Percentiles rank a stretch among this genome's conserved stretches.
These are phyloP conservation scores for Cynaeus angustus DNA, from an alignment of 2,888 invertebrate genomes.

Conservation along the genomic window DNA sequence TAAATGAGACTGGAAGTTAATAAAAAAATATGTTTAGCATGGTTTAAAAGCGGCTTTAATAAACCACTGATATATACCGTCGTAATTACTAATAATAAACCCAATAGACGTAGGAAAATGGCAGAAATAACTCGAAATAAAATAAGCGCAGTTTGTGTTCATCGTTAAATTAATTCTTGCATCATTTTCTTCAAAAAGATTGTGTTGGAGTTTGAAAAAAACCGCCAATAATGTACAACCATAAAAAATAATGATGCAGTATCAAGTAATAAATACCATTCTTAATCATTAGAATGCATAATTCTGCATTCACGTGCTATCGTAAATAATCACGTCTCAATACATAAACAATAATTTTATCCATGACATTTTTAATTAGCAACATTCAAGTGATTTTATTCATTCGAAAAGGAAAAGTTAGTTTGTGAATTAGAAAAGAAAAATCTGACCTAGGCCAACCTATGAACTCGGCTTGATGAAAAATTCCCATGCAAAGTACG, in stretches of 20 bases:
- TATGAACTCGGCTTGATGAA: conserved; percentile 3
- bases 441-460: conserved; percentile 35
- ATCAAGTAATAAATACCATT: background rate
- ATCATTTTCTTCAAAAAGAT: too few species aligned
- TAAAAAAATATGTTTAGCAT: too few species aligned
- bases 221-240: background rate
- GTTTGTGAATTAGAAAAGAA: conserved; percentile 3
- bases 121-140: background rate
- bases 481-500: background rate
- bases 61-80: background rate
- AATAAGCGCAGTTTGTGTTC: background rate
- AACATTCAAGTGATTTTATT: background rate
- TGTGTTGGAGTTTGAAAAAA: background rate
- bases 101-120: background rate
- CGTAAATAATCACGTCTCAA: background rate
- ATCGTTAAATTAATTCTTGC: background rate
- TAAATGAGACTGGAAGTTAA: too few species aligned
- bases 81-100: conserved; percentile 4
- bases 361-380: background rate
- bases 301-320: background rate
- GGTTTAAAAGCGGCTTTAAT: background rate
- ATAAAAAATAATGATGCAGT: background rate
- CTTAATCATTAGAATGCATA: background rate
- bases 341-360: conserved; percentile 4
- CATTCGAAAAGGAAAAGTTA: background rate